Evolutionary conservation across 2,888 invertebrate species (phyloP).

Genomic region (Exephanes ischioxanthus): DNA sequence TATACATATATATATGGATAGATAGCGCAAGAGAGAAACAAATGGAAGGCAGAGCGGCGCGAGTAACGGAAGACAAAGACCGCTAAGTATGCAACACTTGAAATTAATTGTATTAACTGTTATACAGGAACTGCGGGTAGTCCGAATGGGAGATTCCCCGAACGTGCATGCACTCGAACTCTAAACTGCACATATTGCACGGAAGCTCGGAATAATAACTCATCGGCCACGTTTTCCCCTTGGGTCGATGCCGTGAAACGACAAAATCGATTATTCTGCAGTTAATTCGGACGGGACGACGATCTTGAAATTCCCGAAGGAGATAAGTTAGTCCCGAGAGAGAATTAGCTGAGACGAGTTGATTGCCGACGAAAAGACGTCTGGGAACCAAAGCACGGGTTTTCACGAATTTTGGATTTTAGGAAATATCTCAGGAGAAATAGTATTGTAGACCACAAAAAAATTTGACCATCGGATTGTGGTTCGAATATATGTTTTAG

Average conservation of each 20-base stretch:
- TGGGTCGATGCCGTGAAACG: constrained; percentile 14
- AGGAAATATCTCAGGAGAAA: too few species aligned
- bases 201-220: constrained; percentile 30
- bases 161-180: constrained; percentile 37
- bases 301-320: constrained; percentile 37
- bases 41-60: background rate
- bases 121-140: background rate
- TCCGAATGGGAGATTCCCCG: constrained; percentile 28
- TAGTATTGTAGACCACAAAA: too few species aligned
- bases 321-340: constrained; percentile 19
- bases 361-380: background rate
- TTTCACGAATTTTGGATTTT: too few species aligned
- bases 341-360: background rate
- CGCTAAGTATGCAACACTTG: constrained; percentile 49
- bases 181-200: constrained; percentile 33
- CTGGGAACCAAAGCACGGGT: background rate
- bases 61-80: constrained; percentile 9
- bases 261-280: constrained; percentile 53
- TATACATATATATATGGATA: constrained; percentile 1
- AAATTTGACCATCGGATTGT: too few species aligned
- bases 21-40: constrained; percentile 10
- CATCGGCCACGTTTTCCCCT: constrained; percentile 20
- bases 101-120: constrained; percentile 63
- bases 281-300: constrained; percentile 15
- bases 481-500: too few species aligned